phyloP scores from a whole-genome alignment of 2,113 vertebrate genomes.

The Apteryx mantelli region DNA sequence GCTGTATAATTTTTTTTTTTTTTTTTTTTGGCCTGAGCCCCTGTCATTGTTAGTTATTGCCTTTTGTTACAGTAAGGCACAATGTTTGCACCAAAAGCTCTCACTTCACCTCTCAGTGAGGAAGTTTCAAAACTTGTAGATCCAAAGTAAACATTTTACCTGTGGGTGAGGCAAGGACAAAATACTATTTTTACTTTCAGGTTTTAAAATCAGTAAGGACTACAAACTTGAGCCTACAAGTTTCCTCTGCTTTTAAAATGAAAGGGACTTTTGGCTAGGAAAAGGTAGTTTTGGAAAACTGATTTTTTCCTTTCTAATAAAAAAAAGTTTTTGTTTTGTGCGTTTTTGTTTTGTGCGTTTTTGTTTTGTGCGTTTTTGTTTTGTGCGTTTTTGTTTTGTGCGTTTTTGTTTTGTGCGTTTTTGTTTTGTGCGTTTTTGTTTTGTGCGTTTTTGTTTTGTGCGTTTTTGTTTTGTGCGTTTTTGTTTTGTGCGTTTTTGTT shows the following conservation, averaged over 20 bases:
- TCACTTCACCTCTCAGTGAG: background rate
- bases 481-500: too few species aligned
- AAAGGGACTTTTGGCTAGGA: slow-evolving; percentile 5
- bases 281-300: background rate
- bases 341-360: too few species aligned
- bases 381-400: too few species aligned
- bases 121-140: background rate
- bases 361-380: too few species aligned
- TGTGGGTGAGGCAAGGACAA: background rate
- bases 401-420: too few species aligned
- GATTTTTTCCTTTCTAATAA: background rate
- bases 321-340: background rate
- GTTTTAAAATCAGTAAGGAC: background rate
- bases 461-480: too few species aligned
- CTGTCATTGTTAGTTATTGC: background rate
- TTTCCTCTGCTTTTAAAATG: slow-evolving; percentile 32
- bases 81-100: background rate
- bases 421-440: too few species aligned
- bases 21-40: background rate
- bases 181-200: background rate
- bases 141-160: background rate
- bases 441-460: too few species aligned
- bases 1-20: background rate
- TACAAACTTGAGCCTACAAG: background rate
- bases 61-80: background rate